phyloP scores from a whole-genome alignment of 2,113 vertebrate genomes.

The Nerophis ophidion region DNA sequence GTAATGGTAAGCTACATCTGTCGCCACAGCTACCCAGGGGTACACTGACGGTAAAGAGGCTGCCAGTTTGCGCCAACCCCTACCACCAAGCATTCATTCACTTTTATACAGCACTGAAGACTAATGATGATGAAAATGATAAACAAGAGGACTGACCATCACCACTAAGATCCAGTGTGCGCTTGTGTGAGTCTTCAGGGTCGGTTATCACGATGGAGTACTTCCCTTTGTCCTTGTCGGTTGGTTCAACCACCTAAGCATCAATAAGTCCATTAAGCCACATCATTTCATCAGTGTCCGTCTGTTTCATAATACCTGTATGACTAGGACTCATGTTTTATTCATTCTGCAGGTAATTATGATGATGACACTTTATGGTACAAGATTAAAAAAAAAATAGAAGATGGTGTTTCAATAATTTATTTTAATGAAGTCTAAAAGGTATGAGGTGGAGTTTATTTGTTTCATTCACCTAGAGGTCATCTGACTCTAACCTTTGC shows the following conservation, averaged over 20 bases:
- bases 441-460: slow-evolving; percentile 7
- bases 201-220: slow-evolving; percentile 86
- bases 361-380: slow-evolving; percentile 14
- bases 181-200: slow-evolving; percentile 78
- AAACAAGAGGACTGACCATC: slow-evolving; percentile 71
- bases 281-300: not conserved
- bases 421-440: slow-evolving; percentile 5
- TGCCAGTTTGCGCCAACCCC: no score
- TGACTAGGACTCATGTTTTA: slow-evolving; percentile 1
- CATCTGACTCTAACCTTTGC: slow-evolving; percentile 5
- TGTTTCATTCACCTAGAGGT: slow-evolving; percentile 6
- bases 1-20: no score
- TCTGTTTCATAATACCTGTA: slow-evolving; percentile 7
- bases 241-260: slow-evolving; percentile 78
- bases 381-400: not conserved
- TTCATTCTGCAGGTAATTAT: slow-evolving; percentile 11
- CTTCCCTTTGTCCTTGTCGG: slow-evolving; percentile 85
- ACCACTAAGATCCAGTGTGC: slow-evolving; percentile 86
- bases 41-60: no score
- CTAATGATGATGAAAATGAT: not conserved
- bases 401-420: slow-evolving; percentile 11
- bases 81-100: no score
- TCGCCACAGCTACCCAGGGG: no score
- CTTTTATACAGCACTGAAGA: no score
- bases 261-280: slow-evolving; percentile 7